Evolutionary conservation across 2,888 invertebrate species (phyloP).

Genomic region (Macrophya annulata): DNA sequence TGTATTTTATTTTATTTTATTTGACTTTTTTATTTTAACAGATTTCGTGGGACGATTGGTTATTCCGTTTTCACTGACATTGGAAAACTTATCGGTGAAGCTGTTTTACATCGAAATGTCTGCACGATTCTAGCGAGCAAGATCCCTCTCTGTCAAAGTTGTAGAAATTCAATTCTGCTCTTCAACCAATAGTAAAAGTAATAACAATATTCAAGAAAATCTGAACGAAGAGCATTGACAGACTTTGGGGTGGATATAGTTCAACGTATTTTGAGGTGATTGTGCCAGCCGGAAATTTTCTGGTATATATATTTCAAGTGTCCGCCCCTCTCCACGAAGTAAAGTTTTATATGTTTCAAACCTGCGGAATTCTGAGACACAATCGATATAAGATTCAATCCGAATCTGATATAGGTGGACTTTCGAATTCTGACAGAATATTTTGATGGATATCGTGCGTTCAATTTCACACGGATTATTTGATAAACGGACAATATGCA

Average conservation of each 20-base stretch:
- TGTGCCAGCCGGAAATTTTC: not conserved
- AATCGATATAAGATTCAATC: conserved; percentile 15
- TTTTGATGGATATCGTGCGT: not conserved
- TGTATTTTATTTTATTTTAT: not conserved
- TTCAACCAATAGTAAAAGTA: conserved; percentile 17
- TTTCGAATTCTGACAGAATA: not conserved
- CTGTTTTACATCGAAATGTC: conserved; percentile 39
- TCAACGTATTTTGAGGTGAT: conserved; percentile 1
- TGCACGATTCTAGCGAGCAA: not conserved
- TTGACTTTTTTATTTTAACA: not conserved
- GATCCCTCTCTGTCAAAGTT: not conserved
- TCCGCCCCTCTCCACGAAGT: not conserved
- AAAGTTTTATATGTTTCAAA: conserved; percentile 4
- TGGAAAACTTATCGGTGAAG: not conserved
- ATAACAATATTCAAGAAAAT: conserved; percentile 30
- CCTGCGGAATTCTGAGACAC: conserved; percentile 2
- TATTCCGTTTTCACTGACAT: not conserved
- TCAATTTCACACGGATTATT: not conserved
- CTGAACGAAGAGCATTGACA: conserved; percentile 2
- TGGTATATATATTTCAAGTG: not conserved
- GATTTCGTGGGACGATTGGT: not conserved
- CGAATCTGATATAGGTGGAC: not conserved
- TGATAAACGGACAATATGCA: not conserved
- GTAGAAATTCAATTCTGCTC: conserved; percentile 24
- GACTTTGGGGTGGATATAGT: not conserved